Base-by-base conservation (phyloP, 2,113 vertebrate genomes). In the Telmatochromis sp. region DNA sequence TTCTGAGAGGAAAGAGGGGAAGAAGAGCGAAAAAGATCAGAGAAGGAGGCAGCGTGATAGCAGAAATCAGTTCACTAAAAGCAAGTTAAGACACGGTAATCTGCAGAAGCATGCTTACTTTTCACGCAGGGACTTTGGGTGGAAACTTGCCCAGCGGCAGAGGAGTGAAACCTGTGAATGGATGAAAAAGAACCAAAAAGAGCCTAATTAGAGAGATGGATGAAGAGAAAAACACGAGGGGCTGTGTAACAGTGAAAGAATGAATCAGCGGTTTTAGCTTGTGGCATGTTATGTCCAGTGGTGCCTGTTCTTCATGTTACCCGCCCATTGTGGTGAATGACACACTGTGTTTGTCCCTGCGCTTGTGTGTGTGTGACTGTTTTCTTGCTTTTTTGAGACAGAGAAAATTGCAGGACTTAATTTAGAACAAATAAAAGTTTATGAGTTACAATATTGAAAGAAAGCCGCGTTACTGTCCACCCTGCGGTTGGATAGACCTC, bases 71-170 rank as follows among this genome's bases (percentile, higher is more conserved):
- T 54, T 6, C 5, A 2, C 6, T 9, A n/a, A 47, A 26, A 42
- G n/a, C 7, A 78, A 14, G 53, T 42, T 11, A 40, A 10, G 10
- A 31, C 68, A 37, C 4, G 2, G 73, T 12, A 31, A n/a, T 5
- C 23, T 58, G 35, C 28, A 78, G 60, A 53, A 47, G 37, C 14
- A 1, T 40, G 28, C 92, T 87, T 87, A 95, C 95, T 82, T 91
- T 91, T 94, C 15, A 89, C 50, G 13, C 95, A 96, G 14, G 81
- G 65, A n/a, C 45, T 93, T 47, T 84, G 85, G 60, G 33, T 84
- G 75, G 91, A 87, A 87, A 31, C 28, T 60, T 92, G 87, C 40
- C 8, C 81, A 37, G 23, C 15, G 8, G 84, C 28, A 68, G 80
- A 23, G 10, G 80, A 78, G 6, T 87, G 78, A 83, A 95, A 95